Conservation (phyloP, 2,113 vertebrate genomes). For the Burhinus oedicnemus region DNA sequence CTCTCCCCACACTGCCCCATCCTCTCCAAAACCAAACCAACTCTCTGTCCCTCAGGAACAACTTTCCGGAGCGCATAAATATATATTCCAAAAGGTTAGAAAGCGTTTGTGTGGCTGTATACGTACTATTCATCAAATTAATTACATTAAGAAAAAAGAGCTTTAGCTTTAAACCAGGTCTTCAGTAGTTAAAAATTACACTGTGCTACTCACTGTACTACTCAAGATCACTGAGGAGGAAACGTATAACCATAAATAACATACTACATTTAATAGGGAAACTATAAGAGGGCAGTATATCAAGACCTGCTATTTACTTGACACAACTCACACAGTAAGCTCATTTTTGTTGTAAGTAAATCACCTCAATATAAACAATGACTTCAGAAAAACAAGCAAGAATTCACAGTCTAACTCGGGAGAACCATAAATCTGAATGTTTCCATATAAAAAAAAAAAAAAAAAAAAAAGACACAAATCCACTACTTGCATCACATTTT, state of each 20-base stretch:
- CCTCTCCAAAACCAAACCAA: neutral
- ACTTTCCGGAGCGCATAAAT: no score
- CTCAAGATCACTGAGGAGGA: slow-evolving; percentile 49
- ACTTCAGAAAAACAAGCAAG: slow-evolving; percentile 55
- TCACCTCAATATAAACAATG: slow-evolving; percentile 56
- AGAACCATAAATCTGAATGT: slow-evolving; percentile 60
- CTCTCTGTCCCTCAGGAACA: neutral
- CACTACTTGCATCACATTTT: slow-evolving; percentile 52
- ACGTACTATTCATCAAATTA: neutral
- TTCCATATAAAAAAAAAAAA: slow-evolving; percentile 33
- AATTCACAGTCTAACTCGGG: slow-evolving; percentile 57
- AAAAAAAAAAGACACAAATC: slow-evolving; percentile 36
- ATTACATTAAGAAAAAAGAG: neutral
- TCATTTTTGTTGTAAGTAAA: slow-evolving; percentile 66
- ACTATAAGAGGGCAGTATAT: slow-evolving; percentile 43
- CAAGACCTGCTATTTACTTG: slow-evolving; percentile 41
- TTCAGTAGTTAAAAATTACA: slow-evolving; percentile 25
- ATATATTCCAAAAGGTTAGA: neutral
- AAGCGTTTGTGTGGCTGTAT: neutral
- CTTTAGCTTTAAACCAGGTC: neutral
- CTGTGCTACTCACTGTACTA: neutral
- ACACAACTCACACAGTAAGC: slow-evolving; percentile 32
- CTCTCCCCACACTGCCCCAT: neutral
- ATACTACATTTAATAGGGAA: slow-evolving; percentile 32
- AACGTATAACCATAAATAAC: slow-evolving; percentile 51